Evolutionary conservation across 2,888 invertebrate genomes (phyloP).

Genomic region (Esperia sulphurella): DNA sequence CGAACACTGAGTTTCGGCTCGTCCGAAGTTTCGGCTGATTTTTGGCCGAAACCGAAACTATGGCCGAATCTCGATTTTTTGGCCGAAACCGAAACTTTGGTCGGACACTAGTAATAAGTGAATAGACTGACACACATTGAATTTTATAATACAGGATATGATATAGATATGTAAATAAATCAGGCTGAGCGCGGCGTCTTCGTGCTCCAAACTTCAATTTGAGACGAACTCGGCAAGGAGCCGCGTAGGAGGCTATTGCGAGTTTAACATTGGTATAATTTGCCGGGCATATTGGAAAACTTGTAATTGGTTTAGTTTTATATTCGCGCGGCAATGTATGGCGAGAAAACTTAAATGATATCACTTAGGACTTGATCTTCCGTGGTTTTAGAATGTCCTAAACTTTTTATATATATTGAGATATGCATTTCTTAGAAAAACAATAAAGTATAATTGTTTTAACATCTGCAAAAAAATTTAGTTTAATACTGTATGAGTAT

Average conservation of each 20-base stretch:
- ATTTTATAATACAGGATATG: too few relatives aligned
- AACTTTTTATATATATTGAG: too few relatives aligned
- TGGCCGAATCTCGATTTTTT: too few relatives aligned
- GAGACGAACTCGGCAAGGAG: constrained; percentile 46
- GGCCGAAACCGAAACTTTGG: too few relatives aligned
- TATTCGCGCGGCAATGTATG: constrained; percentile 57
- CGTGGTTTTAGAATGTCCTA: constrained; percentile 6
- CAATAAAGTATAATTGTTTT: not conserved
- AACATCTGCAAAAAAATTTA: not conserved
- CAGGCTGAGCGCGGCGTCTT: constrained; percentile 26
- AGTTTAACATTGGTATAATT: constrained; percentile 69
- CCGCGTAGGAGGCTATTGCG: constrained; percentile 50
- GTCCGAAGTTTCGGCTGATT: too few relatives aligned
- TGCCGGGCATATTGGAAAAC: constrained; percentile 71
- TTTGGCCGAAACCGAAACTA: too few relatives aligned
- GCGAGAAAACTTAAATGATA: constrained; percentile 55
- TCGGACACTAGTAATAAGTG: too few relatives aligned
- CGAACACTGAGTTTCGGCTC: too few relatives aligned
- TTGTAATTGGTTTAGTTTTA: constrained; percentile 75
- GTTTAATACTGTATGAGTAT: too few relatives aligned
- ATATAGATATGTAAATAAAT: constrained; percentile 19
- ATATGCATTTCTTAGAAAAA: too few relatives aligned
- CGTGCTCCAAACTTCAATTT: constrained; percentile 46
- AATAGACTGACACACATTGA: too few relatives aligned
- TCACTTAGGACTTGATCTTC: constrained; percentile 43